These are phyloP conservation scores for Cryptoprocta ferox DNA, from an alignment of 2,797 vertebrate genomes.

Conservation along the genomic window DNA sequence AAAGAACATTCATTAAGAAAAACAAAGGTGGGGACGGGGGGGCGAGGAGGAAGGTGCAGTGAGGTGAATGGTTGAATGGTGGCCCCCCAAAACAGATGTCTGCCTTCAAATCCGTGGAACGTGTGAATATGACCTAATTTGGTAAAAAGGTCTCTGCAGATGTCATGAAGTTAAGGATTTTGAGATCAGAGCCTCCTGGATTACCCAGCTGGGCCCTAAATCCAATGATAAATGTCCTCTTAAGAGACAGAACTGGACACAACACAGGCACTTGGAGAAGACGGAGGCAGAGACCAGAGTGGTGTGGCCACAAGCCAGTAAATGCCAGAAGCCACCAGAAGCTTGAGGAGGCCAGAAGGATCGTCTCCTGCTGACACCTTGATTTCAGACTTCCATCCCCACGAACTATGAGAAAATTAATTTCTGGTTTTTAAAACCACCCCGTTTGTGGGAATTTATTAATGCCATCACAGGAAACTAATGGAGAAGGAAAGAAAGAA, in stretches of 20 bases:
- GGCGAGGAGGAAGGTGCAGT: not conserved
- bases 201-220: not conserved
- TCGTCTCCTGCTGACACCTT: not conserved
- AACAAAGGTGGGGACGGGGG: rapidly evolving
- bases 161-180: not conserved
- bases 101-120: not conserved
- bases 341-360: not conserved
- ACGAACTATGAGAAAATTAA: not conserved
- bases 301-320: rapidly evolving
- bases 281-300: not conserved
- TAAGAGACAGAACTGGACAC: not conserved
- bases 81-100: not conserved
- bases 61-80: not conserved
- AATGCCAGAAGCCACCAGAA: not conserved
- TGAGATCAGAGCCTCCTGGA: not conserved
- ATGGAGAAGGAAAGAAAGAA: not conserved
- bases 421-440: not conserved
- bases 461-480: not conserved
- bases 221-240: not conserved
- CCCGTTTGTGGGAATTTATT: not conserved
- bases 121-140: not conserved
- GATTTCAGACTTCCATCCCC: not conserved
- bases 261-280: no score
- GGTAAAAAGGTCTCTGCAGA: not conserved
- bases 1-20: not conserved